These are phyloP conservation scores for Electrophaes corylata DNA, from an alignment of 2,888 invertebrate species.

Conservation along the genomic window DNA sequence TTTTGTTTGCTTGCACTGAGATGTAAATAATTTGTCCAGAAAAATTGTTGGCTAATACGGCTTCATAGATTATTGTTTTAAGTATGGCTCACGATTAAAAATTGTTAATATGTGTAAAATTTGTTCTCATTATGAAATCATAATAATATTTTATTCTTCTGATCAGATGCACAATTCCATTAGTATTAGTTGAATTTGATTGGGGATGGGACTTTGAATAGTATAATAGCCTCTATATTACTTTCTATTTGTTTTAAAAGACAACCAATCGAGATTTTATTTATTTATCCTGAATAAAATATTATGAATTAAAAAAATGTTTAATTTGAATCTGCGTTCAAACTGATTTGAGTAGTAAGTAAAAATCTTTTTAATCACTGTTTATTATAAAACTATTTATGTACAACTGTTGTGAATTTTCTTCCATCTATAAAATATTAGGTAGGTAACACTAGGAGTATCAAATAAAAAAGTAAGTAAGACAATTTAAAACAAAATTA, in stretches of 20 bases:
- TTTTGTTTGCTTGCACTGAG: slow-evolving; percentile 32
- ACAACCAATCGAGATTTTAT: slow-evolving; percentile 67
- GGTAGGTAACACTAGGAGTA: too few relatives aligned
- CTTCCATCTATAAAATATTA: too few relatives aligned
- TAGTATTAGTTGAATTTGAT: slow-evolving; percentile 36
- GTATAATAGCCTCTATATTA: slow-evolving; percentile 13
- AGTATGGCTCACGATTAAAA: not conserved
- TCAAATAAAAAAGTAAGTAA: too few relatives aligned
- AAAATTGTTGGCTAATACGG: slow-evolving; percentile 1
- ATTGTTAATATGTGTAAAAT: not conserved
- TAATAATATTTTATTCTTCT: slow-evolving; percentile 19
- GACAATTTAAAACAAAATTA: too few relatives aligned
- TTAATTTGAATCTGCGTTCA: slow-evolving; percentile 8
- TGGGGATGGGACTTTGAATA: slow-evolving; percentile 43
- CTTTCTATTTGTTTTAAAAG: slow-evolving; percentile 34
- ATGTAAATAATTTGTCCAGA: slow-evolving; percentile 22
- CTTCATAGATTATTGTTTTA: not conserved
- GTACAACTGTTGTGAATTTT: too few relatives aligned
- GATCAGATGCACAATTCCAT: slow-evolving; percentile 32
- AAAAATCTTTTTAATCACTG: too few relatives aligned
- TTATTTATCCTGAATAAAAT: slow-evolving; percentile 47
- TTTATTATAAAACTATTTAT: too few relatives aligned
- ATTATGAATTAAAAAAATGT: slow-evolving; percentile 24
- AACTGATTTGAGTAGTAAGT: too few relatives aligned
- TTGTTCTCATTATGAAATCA: not conserved